A percentile compares a stretch with the other conserved stretches of the same genome.
Evolutionary conservation across 2,113 vertebrate genomes (phyloP).

Genomic region (Thunnus thynnus): DNA sequence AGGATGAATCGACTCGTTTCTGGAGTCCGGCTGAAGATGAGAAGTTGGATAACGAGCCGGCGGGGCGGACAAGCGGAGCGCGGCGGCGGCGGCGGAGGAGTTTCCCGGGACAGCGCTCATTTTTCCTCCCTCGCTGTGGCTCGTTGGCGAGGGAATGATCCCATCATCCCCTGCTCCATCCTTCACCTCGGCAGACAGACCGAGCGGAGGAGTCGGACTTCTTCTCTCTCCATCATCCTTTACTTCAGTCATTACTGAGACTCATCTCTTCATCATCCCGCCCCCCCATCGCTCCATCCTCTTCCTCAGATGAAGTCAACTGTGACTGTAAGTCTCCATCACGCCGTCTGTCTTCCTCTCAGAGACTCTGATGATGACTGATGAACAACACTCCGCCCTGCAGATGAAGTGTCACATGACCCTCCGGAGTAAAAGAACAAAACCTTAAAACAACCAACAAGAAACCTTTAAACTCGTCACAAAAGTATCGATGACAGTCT

Average conservation of each 20-base stretch:
- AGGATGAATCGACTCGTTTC: too few species aligned
- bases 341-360: background rate
- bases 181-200: slow-evolving; percentile 28
- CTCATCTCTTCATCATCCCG: background rate
- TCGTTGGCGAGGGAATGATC: slow-evolving; percentile 45
- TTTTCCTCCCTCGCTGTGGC: slow-evolving; percentile 22
- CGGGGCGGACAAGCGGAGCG: too few species aligned
- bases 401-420: too few species aligned
- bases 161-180: slow-evolving; percentile 18
- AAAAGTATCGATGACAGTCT: too few species aligned
- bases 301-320: background rate
- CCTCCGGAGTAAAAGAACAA: too few species aligned
- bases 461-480: too few species aligned
- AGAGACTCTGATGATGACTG: background rate
- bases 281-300: background rate
- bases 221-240: slow-evolving; percentile 27
- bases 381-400: too few species aligned
- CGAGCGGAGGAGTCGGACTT: slow-evolving; percentile 14
- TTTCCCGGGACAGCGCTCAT: slow-evolving; percentile 7
- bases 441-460: too few species aligned
- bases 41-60: too few species aligned
- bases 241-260: slow-evolving; percentile 7
- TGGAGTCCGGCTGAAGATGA: too few species aligned
- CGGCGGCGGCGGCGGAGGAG: background rate
- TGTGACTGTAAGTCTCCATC: background rate